Percentiles rank a stretch among this genome's conserved stretches.
Conservation (phyloP, 2,113 vertebrate species). For the Mesembrinibis cayennensis region DNA sequence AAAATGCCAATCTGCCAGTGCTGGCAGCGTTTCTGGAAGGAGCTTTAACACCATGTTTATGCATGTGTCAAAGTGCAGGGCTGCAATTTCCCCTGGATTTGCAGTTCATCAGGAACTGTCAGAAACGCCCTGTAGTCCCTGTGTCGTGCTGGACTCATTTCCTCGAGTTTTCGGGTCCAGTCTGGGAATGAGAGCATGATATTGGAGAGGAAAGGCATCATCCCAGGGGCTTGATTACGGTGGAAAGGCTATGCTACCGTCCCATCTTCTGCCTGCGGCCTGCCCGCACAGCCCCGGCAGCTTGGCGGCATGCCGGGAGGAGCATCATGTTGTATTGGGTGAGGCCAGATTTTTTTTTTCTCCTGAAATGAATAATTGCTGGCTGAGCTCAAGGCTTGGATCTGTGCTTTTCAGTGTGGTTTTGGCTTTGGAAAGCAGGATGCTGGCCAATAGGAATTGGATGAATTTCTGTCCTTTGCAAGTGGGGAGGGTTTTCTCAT, state of each 20-base stretch:
- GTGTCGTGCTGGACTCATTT: fast-evolving
- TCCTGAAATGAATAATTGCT: background rate
- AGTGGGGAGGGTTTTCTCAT: background rate
- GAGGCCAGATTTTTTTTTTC: background rate
- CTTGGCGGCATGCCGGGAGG: fast-evolving
- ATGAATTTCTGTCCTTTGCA: background rate
- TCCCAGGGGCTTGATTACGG: background rate
- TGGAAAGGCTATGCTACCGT: background rate
- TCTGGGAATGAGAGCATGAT: fast-evolving
- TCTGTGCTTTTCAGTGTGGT: background rate
- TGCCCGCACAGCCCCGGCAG: background rate
- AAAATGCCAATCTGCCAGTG: background rate
- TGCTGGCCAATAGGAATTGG: background rate
- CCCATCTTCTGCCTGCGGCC: background rate
- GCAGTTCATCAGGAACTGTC: background rate
- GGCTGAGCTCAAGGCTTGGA: background rate
- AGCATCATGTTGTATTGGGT: fast-evolving
- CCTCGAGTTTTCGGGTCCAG: background rate
- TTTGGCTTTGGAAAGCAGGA: background rate
- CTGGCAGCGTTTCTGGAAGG: background rate
- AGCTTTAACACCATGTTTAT: background rate
- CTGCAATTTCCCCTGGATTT: background rate
- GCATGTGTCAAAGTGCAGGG: background rate
- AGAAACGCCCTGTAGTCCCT: fast-evolving
- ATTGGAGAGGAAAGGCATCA: background rate